Evolutionary conservation across 2,113 vertebrate species (phyloP), one percentile per base, ranked within the genome.

Genomic region (Synchiropus splendidus): DNA sequence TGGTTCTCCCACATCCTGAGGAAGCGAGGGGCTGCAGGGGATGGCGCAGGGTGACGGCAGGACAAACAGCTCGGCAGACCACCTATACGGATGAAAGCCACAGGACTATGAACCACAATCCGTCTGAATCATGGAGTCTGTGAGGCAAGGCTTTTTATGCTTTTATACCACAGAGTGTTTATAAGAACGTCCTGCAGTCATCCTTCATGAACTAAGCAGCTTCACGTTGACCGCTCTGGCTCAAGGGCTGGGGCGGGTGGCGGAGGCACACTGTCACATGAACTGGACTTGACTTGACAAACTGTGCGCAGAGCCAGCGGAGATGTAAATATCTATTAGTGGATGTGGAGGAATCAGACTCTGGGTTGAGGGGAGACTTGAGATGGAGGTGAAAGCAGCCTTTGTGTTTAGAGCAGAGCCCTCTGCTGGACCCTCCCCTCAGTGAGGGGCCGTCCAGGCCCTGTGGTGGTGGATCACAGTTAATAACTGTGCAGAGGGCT

Each of bases 401-500:
- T 84, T 86, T 87, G 85, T 87, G 73, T 54, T 41, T n/a, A n/a
- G n/a, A n/a, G n/a, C n/a, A n/a, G n/a, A n/a, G n/a, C n/a, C 58
- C 59, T 72, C 79, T 70, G 67, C 53, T 67, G 53, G 59, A 58
- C 61, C 64, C 79, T 76, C 80, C 67, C 79, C 61, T 72, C n/a
- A n/a, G n/a, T n/a, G n/a, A n/a, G n/a, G n/a, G n/a, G n/a, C n/a
- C n/a, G n/a, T n/a, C n/a, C n/a, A n/a, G n/a, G n/a, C n/a, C n/a
- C 54, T 9, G 80, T 67, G 81, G 80, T 73, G 77, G 82, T 51
- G 52, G 77, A 86, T 86, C 84, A 84, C 74, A 84, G 81, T 86
- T 86, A 86, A 83, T 84, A 87, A 81, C 83, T 82, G 81, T 82
- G 84, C 45, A 67, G 78, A 72, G 57, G 70, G 72, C 81, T 87